Evolutionary conservation across 2,888 invertebrate species (phyloP), one percentile per base, ranked within the genome.

Genomic region (Horisme vitalbata): DNA sequence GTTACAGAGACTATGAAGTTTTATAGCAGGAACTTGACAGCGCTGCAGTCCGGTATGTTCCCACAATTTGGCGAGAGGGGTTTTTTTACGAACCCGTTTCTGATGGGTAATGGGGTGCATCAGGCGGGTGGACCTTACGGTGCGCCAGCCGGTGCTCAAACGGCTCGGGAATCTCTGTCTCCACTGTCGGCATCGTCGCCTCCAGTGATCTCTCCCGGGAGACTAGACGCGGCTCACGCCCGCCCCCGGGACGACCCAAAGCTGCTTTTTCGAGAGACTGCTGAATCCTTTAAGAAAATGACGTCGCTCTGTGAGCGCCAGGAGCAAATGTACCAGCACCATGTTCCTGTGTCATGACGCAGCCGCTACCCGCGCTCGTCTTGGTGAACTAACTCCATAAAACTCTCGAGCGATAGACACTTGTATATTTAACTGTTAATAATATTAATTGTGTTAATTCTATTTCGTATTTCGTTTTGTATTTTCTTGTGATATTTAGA

Each of bases 401-500:
- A 67, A 60, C 66, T 61, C 38, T 52, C 52, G 65, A 65, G 75
- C 75, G 71, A 75, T 64, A 75, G 77, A 84, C 84, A 73, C 62
- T 59, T 84, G 76, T 84, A 81, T 81, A 86, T 81, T 81, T 83
- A 82, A 87, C 83, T 87, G 88, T 88, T 88, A 85, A 84, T 88
- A 86, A 80, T 86, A 76, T 85, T 85, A 82, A 86, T 82, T 83
- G 83, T 84, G 83, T 86, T 87, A 85, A 84, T 80, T 82, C 84
- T 89, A 85, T 86, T 79, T 79, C 79, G 76, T 88, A 88, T 86
- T 88, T 87, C 84, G 85, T 87, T 88, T 88, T 86, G 85, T 88
- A 88, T 87, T 86, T 87, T 82, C 87, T 89, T 89, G 89, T 89
- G 89, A 89, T 89, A 89, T 88, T 83, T 89, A 89, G 88, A 88